These are phyloP conservation scores for Leptoclinus maculatus DNA, from an alignment of 2,797 vertebrate genomes.

Conservation along the genomic window DNA sequence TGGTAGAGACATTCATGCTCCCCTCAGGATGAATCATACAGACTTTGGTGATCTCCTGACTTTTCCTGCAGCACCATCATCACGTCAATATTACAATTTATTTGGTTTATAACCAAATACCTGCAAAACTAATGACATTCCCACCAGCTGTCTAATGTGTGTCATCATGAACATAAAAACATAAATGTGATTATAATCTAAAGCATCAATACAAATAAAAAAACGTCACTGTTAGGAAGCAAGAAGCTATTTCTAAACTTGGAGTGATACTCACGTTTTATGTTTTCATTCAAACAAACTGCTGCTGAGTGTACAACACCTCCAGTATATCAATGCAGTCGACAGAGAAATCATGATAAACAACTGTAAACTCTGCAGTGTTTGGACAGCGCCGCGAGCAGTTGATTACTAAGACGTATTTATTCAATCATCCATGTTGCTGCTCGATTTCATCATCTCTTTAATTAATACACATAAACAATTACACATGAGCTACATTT, in stretches of 20 bases:
- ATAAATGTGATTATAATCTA: not conserved
- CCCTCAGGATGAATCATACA: not conserved
- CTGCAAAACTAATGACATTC: not conserved
- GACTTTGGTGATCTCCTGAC: not conserved
- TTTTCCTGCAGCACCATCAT: not conserved
- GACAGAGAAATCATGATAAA: slow-evolving; percentile 20
- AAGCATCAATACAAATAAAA: not conserved
- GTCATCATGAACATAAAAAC: too few species aligned
- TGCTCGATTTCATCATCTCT: slow-evolving; percentile 36
- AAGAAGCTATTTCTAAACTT: not conserved
- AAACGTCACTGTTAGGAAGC: not conserved
- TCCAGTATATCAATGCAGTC: not conserved
- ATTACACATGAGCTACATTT: slow-evolving; percentile 9
- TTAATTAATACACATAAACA: slow-evolving; percentile 50
- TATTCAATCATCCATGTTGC: slow-evolving; percentile 32
- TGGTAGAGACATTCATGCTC: not conserved
- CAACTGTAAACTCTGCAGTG: slow-evolving; percentile 16
- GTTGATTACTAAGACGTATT: slow-evolving; percentile 27
- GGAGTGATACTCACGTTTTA: not conserved
- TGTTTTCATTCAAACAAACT: not conserved
- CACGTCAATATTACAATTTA: not conserved
- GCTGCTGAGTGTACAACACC: not conserved
- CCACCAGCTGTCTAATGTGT: too few species aligned
- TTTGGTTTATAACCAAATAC: not conserved
- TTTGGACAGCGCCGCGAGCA: slow-evolving; percentile 32